Percentiles rank a stretch among this genome's conserved stretches.
phyloP scores from a whole-genome alignment of 2,113 vertebrate genomes.

The Camelus bactrianus region DNA sequence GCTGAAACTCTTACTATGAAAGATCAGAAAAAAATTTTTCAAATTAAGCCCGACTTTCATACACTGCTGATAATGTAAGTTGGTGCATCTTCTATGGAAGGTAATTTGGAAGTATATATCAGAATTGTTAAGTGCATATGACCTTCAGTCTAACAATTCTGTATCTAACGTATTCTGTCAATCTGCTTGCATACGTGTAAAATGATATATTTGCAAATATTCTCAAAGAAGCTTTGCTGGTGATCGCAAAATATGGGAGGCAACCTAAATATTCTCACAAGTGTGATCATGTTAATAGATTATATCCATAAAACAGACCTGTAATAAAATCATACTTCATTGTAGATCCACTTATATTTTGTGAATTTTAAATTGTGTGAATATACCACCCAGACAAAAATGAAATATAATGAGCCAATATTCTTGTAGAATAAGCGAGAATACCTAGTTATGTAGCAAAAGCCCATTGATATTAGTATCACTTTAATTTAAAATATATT shows the following conservation, averaged over 20 bases:
- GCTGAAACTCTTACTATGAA: neutral
- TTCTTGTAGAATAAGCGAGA: neutral
- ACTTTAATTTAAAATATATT: neutral
- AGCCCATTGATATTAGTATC: neutral
- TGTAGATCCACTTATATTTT: neutral
- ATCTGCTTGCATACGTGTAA: neutral
- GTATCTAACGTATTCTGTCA: neutral
- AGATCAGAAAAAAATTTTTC: neutral
- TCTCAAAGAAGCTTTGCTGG: neutral
- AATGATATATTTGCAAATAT: neutral
- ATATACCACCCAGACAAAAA: neutral
- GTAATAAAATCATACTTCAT: neutral
- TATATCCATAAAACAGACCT: neutral
- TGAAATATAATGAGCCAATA: neutral
- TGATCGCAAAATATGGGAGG: neutral
- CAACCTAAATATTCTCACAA: neutral
- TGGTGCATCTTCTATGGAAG: neutral
- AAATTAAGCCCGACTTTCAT: neutral
- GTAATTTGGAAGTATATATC: neutral
- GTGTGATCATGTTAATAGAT: neutral
- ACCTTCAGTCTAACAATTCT: neutral
- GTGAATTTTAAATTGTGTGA: neutral
- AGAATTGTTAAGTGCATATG: neutral
- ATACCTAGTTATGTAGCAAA: neutral
- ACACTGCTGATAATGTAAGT: neutral